Base-by-base conservation (phyloP, 2,113 vertebrate species). In the Agelaius phoeniceus region DNA sequence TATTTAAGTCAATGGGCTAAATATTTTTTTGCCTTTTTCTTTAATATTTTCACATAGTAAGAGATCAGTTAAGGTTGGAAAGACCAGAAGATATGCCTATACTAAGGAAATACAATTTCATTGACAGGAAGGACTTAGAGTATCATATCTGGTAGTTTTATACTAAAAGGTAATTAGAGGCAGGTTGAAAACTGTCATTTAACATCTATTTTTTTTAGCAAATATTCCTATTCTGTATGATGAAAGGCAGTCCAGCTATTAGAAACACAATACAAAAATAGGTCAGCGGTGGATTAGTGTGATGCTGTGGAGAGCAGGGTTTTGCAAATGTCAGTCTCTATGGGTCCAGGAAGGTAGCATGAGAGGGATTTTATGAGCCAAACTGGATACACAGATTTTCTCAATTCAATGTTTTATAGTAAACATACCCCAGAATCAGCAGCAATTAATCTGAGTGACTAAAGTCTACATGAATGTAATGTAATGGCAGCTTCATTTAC, bases 241-340 rank as follows among this genome's bases (percentile, higher is more conserved):
- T 83, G 37, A 85, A 87, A 89, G 54, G 21, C 26, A 72, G 41
- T 35, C 13, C 55, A 69, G 71, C 16, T 83, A 37, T 55, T 57
- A 85, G 58, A 90, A 87, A 69, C 24, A 54, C 27, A 75, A 18
- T 26, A 37, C 35, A 85, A 73, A 93, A 93, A 58, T 66, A 89
- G 81, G 84, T 96, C 93, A 93, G 39, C 28, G 11, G n/a, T 88
- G 55, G 71, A 94, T 95, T 94, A 94, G 21, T 43, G 57, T 51
- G 54, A 54, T 65, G 59, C 27, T 78, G 39, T 71, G 58, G 52
- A 57, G 44, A 82, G 49, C 51, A 68, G 1, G 1, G 21, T 28
- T 84, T 94, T 94, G 49, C 35, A 87, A 61, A 87, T 23, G 9
- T 49, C 41, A 68, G 37, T 62, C 39, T 89, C 63, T 43, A 66